phyloP scores from a whole-genome alignment of 2,113 vertebrate genomes.

The Cnemophilus loriae region DNA sequence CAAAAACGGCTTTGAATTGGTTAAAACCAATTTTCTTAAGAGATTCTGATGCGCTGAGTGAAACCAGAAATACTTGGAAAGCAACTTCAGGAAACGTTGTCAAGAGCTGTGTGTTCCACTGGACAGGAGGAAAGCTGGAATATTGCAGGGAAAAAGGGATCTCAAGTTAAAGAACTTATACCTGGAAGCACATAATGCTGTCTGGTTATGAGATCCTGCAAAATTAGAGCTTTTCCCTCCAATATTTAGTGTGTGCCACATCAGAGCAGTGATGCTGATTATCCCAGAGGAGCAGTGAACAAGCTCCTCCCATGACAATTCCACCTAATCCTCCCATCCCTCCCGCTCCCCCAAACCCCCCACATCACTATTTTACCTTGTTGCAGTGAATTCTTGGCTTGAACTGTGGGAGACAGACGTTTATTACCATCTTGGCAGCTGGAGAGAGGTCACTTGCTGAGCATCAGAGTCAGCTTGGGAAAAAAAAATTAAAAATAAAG shows the following conservation, averaged over 20 bases:
- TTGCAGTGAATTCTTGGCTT: slow-evolving; percentile 84
- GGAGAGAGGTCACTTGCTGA: slow-evolving; percentile 43
- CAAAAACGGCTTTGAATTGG: background rate
- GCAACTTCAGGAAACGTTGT: background rate
- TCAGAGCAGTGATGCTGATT: background rate
- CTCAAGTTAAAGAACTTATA: background rate
- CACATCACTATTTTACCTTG: slow-evolving; percentile 76
- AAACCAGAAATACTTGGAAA: background rate
- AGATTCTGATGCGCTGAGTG: background rate
- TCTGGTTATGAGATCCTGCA: background rate
- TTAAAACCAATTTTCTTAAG: background rate
- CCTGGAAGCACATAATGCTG: background rate
- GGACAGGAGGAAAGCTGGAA: background rate
- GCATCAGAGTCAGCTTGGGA: slow-evolving; percentile 61
- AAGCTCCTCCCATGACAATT: background rate
- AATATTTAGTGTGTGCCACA: background rate
- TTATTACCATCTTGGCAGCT: slow-evolving; percentile 84
- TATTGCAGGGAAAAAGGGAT: background rate
- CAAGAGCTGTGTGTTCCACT: background rate
- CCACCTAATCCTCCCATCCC: background rate
- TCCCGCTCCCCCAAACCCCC: background rate
- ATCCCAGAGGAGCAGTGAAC: background rate
- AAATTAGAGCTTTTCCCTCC: background rate
- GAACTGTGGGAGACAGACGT: slow-evolving; percentile 88
- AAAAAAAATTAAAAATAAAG: background rate